Conservation (phyloP, 2,888 invertebrate genomes). For the Amiota mariae region DNA sequence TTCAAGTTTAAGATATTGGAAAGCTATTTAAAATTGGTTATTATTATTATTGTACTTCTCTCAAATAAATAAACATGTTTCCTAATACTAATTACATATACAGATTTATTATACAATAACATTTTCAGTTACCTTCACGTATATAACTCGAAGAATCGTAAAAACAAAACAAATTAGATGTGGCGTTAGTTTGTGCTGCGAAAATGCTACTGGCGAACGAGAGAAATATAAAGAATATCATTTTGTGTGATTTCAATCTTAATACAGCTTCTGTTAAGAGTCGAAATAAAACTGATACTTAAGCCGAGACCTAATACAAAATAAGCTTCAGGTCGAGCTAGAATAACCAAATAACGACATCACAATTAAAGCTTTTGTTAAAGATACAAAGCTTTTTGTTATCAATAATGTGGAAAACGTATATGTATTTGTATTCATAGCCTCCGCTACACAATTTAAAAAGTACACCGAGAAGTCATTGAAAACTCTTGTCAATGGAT, state of each 20-base stretch:
- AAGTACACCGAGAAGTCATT: too few species aligned
- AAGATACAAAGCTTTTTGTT: slow-evolving; percentile 22
- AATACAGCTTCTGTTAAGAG: slow-evolving; percentile 22
- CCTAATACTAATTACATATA: too few species aligned
- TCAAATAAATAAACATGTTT: too few species aligned
- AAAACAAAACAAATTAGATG: slow-evolving; percentile 68
- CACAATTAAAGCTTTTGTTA: slow-evolving; percentile 7
- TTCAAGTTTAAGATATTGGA: too few species aligned
- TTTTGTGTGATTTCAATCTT: slow-evolving; percentile 34
- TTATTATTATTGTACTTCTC: too few species aligned
- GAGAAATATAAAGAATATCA: slow-evolving; percentile 54
- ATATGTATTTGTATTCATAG: too few species aligned
- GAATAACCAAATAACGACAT: slow-evolving; percentile 47
- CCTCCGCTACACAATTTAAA: too few species aligned
- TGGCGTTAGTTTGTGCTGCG: slow-evolving; percentile 48
- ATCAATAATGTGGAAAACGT: too few species aligned
- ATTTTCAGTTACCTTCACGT: slow-evolving; percentile 65
- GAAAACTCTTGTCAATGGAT: not conserved
- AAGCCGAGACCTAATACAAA: not conserved
- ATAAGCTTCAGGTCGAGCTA: slow-evolving; percentile 22
- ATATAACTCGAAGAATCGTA: slow-evolving; percentile 69
- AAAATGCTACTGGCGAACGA: slow-evolving; percentile 51
- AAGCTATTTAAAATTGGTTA: too few species aligned
- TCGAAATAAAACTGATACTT: slow-evolving; percentile 23
- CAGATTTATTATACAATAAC: too few species aligned